Conservation (phyloP, 1,140 invertebrate genomes). For the Marisa cornuarietis region DNA sequence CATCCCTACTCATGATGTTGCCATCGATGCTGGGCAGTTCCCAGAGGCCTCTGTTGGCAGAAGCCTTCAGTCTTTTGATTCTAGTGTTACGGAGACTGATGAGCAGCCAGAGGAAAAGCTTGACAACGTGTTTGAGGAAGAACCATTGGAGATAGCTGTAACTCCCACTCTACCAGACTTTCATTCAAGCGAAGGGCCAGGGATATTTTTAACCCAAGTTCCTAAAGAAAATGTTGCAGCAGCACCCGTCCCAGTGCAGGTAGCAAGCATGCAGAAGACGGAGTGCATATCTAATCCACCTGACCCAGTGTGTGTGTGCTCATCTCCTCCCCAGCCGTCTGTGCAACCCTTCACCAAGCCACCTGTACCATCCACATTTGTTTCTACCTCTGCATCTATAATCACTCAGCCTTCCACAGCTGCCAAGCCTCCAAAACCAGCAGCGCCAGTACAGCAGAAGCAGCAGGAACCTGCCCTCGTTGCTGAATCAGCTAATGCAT, state of each 20-base stretch:
- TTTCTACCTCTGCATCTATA: neutral
- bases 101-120: constrained; percentile 12
- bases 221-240: neutral
- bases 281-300: constrained; percentile 11
- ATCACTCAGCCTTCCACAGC: neutral
- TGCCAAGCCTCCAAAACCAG: neutral
- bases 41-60: neutral
- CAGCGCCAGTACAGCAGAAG: neutral
- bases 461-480: neutral
- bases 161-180: neutral
- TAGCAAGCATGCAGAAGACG: neutral
- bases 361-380: neutral
- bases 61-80: neutral
- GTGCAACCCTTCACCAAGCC: neutral
- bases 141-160: neutral
- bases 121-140: neutral
- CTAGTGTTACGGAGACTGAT: constrained; percentile 6
- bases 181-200: neutral
- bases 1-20: constrained; percentile 20
- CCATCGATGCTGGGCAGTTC: constrained; percentile 18
- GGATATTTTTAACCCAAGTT: constrained; percentile 3
- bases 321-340: neutral
- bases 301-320: constrained; percentile 1
- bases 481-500: constrained; percentile 2
- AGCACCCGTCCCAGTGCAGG: neutral